phyloP scores from a whole-genome alignment of 2,888 invertebrate genomes.

The Acleris literana region DNA sequence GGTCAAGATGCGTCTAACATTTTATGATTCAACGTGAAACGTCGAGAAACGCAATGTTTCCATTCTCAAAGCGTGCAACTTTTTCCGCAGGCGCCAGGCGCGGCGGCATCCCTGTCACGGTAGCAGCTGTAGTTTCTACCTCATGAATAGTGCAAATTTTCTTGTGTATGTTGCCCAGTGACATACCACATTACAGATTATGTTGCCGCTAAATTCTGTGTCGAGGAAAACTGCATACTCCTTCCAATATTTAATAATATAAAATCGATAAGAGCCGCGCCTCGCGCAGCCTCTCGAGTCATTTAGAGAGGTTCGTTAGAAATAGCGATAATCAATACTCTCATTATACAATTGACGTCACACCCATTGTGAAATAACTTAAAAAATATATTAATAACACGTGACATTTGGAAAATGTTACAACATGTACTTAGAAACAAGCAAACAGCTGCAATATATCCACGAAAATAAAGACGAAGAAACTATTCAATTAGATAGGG shows the following conservation, averaged over 20 bases:
- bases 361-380: too few species aligned
- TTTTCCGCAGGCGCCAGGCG: slow-evolving; percentile 69
- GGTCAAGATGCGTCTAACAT: slow-evolving; percentile 52
- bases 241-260: not conserved
- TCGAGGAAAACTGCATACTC: slow-evolving; percentile 2
- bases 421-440: too few species aligned
- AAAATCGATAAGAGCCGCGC: not conserved
- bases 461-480: not conserved
- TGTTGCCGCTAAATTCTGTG: slow-evolving; percentile 4
- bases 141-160: slow-evolving; percentile 64
- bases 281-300: too few species aligned
- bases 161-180: slow-evolving; percentile 41
- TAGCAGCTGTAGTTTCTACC: slow-evolving; percentile 61
- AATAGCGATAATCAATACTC: not conserved
- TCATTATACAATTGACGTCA: too few species aligned
- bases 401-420: too few species aligned
- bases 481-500: not conserved
- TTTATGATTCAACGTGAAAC: slow-evolving; percentile 67
- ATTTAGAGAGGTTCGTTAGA: not conserved
- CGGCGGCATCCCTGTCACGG: slow-evolving; percentile 49
- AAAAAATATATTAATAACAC: too few species aligned
- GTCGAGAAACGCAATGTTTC: slow-evolving; percentile 60
- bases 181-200: slow-evolving; percentile 41
- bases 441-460: not conserved
- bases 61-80: slow-evolving; percentile 56